Evolutionary conservation across 2,888 invertebrate genomes (phyloP), one percentile per base, ranked within the genome.

Genomic region (Gymnosoma rotundatum): DNA sequence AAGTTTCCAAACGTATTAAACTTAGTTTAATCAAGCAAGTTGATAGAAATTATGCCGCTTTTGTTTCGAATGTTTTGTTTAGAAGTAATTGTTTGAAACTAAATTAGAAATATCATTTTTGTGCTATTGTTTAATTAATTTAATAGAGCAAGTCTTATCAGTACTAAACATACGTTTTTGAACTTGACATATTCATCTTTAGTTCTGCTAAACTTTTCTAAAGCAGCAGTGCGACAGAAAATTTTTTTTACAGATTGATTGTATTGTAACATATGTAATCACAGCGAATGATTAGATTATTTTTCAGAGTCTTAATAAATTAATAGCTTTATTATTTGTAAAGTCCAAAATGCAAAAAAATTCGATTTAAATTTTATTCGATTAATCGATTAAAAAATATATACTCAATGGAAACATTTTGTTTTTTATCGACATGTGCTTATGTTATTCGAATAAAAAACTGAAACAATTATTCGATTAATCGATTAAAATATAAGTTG

Each of bases 121-220:
- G 21, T 64, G 18, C 45, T 54, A 63, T 78, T 52, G 42, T 72
- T 66, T 58, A 20, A 32, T 50, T 25, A 32, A 21, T 54, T 61
- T 42, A 61, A 48, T 61, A n/a, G 58, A 72, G 8, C 38, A 12
- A 20, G 7, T 42, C 78, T 83, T 83, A 83, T 83, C 83, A 83
- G 83, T 64, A 48, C 38, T 66, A 70, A 70, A 75, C 58, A 79
- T 60, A 61, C 64, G 74, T 52, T 84, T 84, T 81, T 84, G 84
- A 84, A 84, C 84, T 84, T 84, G 84, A 84, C 84, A 81, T 36
- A 72, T 63, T 73, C 83, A 64, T 73, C 58, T 81, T 70, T 80
- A 64, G 63, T 73, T 54, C 56, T 12, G 20, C 42, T 56, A 14
- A 78, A 32, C 63, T 60, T 78, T 72, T 42, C 32, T 56, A 58